Conservation (phyloP, 2,888 invertebrate species). For the Heliconius ethilla region DNA sequence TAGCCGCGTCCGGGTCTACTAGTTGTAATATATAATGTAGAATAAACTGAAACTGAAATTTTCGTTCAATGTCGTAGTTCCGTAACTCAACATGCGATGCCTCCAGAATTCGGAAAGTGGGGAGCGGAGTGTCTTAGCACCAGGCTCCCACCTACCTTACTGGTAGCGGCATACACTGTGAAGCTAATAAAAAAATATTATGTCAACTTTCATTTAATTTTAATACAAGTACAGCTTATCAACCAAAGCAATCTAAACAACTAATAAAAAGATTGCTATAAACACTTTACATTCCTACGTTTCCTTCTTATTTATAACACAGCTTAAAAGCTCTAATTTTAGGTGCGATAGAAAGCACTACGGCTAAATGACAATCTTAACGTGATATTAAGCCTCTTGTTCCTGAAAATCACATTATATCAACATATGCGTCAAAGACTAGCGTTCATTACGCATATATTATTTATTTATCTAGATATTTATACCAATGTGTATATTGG, state of each 20-base stretch:
- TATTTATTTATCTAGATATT: neutral
- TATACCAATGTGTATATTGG: neutral
- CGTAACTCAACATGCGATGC: too few relatives aligned
- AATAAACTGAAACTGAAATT: too few relatives aligned
- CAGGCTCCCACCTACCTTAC: too few relatives aligned
- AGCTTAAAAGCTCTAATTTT: slow-evolving; percentile 10
- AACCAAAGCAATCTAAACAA: neutral
- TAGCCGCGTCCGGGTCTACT: too few relatives aligned
- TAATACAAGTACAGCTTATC: neutral
- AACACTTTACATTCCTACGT: neutral
- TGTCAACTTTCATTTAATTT: neutral
- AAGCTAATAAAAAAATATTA: neutral
- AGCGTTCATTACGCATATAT: slow-evolving; percentile 19
- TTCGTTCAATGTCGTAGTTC: too few relatives aligned
- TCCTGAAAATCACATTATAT: slow-evolving; percentile 12
- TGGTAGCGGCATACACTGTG: too few relatives aligned
- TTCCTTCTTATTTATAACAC: neutral
- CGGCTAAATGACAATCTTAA: slow-evolving; percentile 16
- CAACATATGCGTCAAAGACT: slow-evolving; percentile 14
- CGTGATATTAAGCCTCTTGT: slow-evolving; percentile 12
- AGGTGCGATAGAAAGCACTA: slow-evolving; percentile 10
- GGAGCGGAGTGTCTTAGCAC: too few relatives aligned
- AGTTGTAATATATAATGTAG: too few relatives aligned
- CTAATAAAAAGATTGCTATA: neutral
- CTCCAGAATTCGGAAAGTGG: too few relatives aligned